phyloP scores from a whole-genome alignment of 2,113 vertebrate genomes.

The Ameiurus melas region DNA sequence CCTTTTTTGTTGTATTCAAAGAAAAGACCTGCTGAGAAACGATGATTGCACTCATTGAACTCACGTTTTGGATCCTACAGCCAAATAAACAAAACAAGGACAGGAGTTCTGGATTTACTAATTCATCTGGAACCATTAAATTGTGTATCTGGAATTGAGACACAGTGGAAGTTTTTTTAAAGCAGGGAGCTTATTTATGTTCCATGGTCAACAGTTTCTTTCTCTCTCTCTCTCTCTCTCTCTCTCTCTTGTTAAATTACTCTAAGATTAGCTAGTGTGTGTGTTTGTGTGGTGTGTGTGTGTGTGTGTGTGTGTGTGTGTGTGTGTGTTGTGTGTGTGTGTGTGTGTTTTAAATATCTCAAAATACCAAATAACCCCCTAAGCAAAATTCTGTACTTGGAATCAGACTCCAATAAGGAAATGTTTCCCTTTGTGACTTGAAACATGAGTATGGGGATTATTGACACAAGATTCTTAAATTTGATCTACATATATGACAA shows the following conservation, averaged over 20 bases:
- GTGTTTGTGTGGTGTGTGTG: no score
- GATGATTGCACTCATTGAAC: constrained; percentile 6
- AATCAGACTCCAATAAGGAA: background rate
- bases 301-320: no score
- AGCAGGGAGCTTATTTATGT: background rate
- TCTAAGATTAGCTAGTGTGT: background rate
- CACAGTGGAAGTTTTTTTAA: background rate
- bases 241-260: background rate
- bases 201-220: background rate
- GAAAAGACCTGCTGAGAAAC: background rate
- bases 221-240: background rate
- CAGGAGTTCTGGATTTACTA: background rate
- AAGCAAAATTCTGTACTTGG: background rate
- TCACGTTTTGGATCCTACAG: background rate
- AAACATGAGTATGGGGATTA: background rate
- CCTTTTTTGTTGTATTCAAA: background rate
- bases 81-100: background rate
- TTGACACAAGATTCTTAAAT: background rate
- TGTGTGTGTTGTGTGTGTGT: no score
- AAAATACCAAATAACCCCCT: background rate
- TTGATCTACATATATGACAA: background rate
- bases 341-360: background rate
- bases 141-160: background rate
- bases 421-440: background rate
- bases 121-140: background rate